A percentile compares a stretch with the other conserved stretches of the same genome.
Conservation (phyloP, 2,113 vertebrate genomes). For the Balaenoptera acutorostrata region DNA sequence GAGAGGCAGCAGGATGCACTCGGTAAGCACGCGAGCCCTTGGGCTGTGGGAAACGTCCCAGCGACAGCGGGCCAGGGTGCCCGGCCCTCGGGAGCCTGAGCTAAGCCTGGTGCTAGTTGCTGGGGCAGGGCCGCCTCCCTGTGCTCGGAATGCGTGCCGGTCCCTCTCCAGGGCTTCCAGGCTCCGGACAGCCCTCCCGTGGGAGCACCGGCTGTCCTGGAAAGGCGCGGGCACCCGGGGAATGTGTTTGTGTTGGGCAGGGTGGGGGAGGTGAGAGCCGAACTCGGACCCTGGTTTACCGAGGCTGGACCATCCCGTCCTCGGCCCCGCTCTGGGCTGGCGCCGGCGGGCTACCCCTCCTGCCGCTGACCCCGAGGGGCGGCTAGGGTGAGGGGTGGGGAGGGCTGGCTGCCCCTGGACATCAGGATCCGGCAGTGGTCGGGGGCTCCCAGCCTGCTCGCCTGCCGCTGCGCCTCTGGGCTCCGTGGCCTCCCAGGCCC, state of each 20-base stretch:
- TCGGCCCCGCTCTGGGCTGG: accelerated
- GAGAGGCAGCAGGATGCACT: neutral
- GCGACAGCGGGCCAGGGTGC: too few species aligned
- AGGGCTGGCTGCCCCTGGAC: neutral
- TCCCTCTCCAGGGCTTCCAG: neutral
- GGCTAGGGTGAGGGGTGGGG: neutral
- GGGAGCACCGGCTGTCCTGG: neutral
- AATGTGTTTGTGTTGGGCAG: accelerated
- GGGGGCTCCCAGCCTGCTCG: neutral
- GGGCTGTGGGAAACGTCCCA: neutral
- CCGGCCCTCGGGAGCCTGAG: neutral
- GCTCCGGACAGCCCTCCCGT: accelerated
- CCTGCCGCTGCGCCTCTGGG: neutral
- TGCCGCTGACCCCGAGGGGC: neutral
- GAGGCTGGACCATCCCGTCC: accelerated
- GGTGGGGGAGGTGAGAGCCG: neutral
- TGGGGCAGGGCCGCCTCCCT: neutral
- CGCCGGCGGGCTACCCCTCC: accelerated
- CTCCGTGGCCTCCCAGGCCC: neutral
- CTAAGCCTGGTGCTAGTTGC: neutral
- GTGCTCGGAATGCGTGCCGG: neutral
- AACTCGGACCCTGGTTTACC: neutral
- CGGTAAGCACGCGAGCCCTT: accelerated
- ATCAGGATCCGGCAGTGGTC: neutral
- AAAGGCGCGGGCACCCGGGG: neutral